These are phyloP conservation scores for Capitulum mitella DNA, from an alignment of 2,888 invertebrate genomes.

Conservation along the genomic window DNA sequence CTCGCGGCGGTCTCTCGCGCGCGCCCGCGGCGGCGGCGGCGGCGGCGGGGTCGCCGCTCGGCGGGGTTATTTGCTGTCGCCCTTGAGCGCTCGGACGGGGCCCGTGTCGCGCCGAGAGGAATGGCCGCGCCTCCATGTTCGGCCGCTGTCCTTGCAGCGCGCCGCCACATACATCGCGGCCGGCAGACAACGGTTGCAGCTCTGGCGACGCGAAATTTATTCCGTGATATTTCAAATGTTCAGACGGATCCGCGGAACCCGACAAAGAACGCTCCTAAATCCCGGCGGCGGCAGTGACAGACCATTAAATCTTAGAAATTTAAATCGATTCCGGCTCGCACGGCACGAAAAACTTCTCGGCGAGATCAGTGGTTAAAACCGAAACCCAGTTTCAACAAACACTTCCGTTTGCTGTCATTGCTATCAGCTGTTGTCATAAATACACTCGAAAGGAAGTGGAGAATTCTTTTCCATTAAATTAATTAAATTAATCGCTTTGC, in stretches of 20 bases:
- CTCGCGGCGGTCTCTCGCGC: neutral
- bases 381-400: neutral
- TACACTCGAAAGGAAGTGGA: neutral
- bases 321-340: neutral
- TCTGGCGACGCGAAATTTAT: neutral
- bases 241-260: constrained; percentile 9
- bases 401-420: neutral
- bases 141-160: neutral
- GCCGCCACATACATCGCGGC: neutral
- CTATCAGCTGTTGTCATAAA: neutral
- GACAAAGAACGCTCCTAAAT: constrained; percentile 3
- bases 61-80: neutral
- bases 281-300: neutral
- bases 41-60: neutral
- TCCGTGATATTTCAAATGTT: constrained; percentile 19
- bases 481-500: neutral
- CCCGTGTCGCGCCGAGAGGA: neutral
- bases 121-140: constrained; percentile 1
- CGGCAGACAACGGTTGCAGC: neutral
- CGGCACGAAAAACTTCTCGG: neutral
- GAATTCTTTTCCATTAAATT: neutral
- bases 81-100: neutral
- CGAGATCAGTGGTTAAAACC: neutral
- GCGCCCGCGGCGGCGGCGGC: neutral
- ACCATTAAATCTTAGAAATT: constrained; percentile 4